Conservation (phyloP, 2,113 vertebrate genomes). For the Helogale parvula region DNA sequence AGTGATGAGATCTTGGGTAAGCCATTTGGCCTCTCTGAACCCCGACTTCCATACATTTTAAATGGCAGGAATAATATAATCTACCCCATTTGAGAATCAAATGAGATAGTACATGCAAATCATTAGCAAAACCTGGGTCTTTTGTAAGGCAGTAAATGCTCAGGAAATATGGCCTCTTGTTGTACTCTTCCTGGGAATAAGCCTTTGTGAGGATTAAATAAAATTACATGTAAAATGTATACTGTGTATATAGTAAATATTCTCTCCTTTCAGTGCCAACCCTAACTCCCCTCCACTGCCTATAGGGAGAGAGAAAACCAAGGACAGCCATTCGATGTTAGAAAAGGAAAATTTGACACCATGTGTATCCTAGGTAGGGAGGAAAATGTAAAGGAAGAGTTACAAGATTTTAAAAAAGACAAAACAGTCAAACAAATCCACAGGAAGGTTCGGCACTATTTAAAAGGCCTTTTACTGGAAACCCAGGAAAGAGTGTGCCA, state of each 20-base stretch:
- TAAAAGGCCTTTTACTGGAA: constrained; percentile 56
- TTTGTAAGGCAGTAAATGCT: not conserved
- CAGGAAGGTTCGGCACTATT: not conserved
- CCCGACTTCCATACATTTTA: not conserved
- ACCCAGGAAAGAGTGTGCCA: not conserved
- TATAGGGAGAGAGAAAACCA: not conserved
- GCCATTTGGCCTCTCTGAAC: not conserved
- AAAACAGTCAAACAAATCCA: not conserved
- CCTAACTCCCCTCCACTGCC: too few relatives aligned
- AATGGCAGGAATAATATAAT: not conserved
- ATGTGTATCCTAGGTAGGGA: not conserved
- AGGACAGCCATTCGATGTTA: not conserved
- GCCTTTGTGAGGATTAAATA: not conserved
- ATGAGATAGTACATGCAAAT: not conserved
- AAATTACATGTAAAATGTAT: not conserved
- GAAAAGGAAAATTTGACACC: not conserved
- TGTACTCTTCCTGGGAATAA: not conserved
- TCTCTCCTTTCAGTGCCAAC: not conserved
- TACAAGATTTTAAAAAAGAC: not conserved
- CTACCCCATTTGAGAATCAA: not conserved
- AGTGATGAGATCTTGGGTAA: not conserved
- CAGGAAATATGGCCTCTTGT: not conserved
- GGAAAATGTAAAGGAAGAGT: not conserved
- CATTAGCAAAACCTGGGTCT: not conserved
- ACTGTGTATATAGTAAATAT: not conserved